phyloP scores from a whole-genome alignment of 2,113 vertebrate species.

The Vanacampus margaritifer region DNA sequence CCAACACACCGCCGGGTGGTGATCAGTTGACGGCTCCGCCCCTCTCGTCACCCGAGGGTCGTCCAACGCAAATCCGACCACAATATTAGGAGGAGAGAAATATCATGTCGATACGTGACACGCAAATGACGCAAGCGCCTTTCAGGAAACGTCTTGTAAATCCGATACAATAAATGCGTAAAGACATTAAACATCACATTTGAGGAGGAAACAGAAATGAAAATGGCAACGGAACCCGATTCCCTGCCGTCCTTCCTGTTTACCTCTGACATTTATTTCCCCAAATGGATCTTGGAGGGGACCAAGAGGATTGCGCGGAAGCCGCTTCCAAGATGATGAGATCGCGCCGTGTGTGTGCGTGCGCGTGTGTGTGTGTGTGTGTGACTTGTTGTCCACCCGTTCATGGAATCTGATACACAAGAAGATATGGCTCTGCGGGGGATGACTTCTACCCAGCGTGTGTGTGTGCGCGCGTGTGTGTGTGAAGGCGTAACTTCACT shows the following conservation, averaged over 20 bases:
- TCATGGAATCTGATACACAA: too few relatives aligned
- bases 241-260: slow-evolving; percentile 34
- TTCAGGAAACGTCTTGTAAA: too few relatives aligned
- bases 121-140: too few relatives aligned
- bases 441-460: too few relatives aligned
- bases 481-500: background rate
- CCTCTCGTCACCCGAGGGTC: too few relatives aligned
- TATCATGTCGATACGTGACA: too few relatives aligned
- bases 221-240: slow-evolving; percentile 18
- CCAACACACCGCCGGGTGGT: too few relatives aligned
- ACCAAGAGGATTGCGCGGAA: slow-evolving; percentile 28
- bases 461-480: slow-evolving; percentile 11
- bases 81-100: too few relatives aligned
- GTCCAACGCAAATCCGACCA: too few relatives aligned
- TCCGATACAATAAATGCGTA: too few relatives aligned
- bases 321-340: slow-evolving; percentile 42
- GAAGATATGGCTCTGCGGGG: too few relatives aligned
- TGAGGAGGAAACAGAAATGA: background rate
- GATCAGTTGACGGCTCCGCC: too few relatives aligned
- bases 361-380: slow-evolving; percentile 8
- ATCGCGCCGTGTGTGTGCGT: slow-evolving; percentile 5
- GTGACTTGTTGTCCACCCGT: background rate
- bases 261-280: slow-evolving; percentile 40
- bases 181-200: background rate
- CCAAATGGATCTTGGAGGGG: slow-evolving; percentile 37